Evolutionary conservation across 2,113 vertebrate species (phyloP), one percentile per base, ranked within the genome.

Genomic region (Oplegnathus fasciatus): DNA sequence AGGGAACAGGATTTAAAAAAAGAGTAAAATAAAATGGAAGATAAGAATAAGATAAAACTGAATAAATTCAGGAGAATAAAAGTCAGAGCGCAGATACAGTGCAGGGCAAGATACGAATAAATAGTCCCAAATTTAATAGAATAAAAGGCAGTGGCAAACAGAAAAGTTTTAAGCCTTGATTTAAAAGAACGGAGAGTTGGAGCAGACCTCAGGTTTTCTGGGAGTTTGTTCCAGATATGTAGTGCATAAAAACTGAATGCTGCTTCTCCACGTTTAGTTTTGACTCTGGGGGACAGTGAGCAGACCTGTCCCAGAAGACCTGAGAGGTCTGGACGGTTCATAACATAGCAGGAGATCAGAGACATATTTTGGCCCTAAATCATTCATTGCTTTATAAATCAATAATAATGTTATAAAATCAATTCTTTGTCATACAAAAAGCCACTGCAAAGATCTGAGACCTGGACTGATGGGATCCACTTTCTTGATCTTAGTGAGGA

Each of bases 391-490:
- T 81, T 83, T 18, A 82, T 69, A 78, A 86, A 87, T 64, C 78
- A 86, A 80, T 30, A 84, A 34, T 26, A 22, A 69, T 34, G 54
- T 57, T 4, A 70, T 15, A 57, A 83, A 86, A 83, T 62, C 32
- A 52, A 80, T 40, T 85, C 7, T 78, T 70, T 62, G 77, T 76
- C 60, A 75, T 44, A 89, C 58, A 76, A 73, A 81, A 79, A 88
- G 73, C 83, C 88, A 86, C 90, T 84, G 89, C 92, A 91, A 92
- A 82, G 82, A 69, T 84, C 76, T 34, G 90, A 92, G 89, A 93
- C 92, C 92, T 92, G 87, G 86, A 92, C 92, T 86, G 92, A 91
- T 64, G 90, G 85, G 79, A 89, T 93, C 89, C 89, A 61, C 84
- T 89, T 70, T 92, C 52, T 86, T 87, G 89, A 73, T 79, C 76